A percentile compares a stretch with the other conserved stretches of the same genome.
Conservation (phyloP, 2,888 invertebrate species). For the Orthonevra nobilis region DNA sequence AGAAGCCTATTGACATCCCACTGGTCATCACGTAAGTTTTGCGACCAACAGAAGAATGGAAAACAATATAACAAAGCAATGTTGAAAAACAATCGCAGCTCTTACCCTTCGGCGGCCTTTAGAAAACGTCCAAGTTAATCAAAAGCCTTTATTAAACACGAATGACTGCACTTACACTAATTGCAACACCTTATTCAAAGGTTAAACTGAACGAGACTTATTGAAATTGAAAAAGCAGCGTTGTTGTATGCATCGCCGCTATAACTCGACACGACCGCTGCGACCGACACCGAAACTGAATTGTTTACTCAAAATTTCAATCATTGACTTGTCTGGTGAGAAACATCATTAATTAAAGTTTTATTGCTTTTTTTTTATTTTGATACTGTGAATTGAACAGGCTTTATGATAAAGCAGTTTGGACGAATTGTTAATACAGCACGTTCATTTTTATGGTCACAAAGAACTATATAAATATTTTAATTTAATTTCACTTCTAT, state of each 20-base stretch:
- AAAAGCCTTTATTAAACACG: too few species aligned
- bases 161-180: too few species aligned
- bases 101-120: too few species aligned
- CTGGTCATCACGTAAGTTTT: too few species aligned
- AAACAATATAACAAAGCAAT: too few species aligned
- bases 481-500: conserved; percentile 1
- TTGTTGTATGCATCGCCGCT: too few species aligned
- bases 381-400: conserved; percentile 12
- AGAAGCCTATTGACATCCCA: too few species aligned
- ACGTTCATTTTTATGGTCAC: conserved; percentile 25
- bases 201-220: conserved; percentile 28
- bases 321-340: conserved; percentile 8
- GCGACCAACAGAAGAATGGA: too few species aligned
- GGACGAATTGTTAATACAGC: too few species aligned
- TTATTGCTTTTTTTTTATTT: conserved; percentile 48
- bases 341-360: conserved; percentile 38
- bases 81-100: too few species aligned
- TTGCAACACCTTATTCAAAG: conserved; percentile 22
- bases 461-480: conserved; percentile 34
- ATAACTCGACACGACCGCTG: conserved; percentile 4
- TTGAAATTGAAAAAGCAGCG: conserved; percentile 16
- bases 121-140: too few species aligned
- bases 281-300: conserved; percentile 7
- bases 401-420: conserved; percentile 23
- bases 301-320: conserved; percentile 36